phyloP scores from a whole-genome alignment of 2,113 vertebrate genomes.

The Triplophysa siluroides region DNA sequence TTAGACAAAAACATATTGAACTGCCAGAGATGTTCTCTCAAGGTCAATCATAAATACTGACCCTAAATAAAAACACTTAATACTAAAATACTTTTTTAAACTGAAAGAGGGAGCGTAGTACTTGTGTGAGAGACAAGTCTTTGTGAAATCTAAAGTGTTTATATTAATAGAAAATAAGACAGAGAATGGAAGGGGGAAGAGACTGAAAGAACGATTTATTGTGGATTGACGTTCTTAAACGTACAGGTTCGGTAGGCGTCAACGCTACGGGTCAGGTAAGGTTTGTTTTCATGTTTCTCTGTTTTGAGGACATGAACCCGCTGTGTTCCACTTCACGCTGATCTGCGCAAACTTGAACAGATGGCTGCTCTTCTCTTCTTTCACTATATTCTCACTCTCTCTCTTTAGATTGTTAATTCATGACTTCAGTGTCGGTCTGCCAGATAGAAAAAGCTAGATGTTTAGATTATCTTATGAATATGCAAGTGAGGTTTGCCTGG shows the following conservation, averaged over 20 bases:
- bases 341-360: constrained; percentile 46
- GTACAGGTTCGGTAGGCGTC: background rate
- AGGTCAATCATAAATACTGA: background rate
- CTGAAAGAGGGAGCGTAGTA: background rate
- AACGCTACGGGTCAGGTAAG: constrained; percentile 12
- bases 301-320: constrained; percentile 42
- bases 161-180: background rate
- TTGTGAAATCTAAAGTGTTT: background rate
- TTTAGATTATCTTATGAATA: background rate
- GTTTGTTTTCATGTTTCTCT: constrained; percentile 34
- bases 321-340: constrained; percentile 46
- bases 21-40: background rate
- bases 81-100: background rate
- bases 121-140: background rate
- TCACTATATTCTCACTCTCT: constrained; percentile 23
- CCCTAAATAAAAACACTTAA: background rate
- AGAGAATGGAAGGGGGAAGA: background rate
- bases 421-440: constrained; percentile 4
- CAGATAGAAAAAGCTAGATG: background rate
- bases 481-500: background rate
- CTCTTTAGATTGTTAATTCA: constrained; percentile 26
- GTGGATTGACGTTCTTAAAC: background rate
- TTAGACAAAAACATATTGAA: background rate
- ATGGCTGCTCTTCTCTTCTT: constrained; percentile 37
- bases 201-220: background rate